Evolutionary conservation across 2,797 vertebrate genomes (phyloP), one percentile per base, ranked within the genome.

Genomic region (Gymnothorax reevesii): DNA sequence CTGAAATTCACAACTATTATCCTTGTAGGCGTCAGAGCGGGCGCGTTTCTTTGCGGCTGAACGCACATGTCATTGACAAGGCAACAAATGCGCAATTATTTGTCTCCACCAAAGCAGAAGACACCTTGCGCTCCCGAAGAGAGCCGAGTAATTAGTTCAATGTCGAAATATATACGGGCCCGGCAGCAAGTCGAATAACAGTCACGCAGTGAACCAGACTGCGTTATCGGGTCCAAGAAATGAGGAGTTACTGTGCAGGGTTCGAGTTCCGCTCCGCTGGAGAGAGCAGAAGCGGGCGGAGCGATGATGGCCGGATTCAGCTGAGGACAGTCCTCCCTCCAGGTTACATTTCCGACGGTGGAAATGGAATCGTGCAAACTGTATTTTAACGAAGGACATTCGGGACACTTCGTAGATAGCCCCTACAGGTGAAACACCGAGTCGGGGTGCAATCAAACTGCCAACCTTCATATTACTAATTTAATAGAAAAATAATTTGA

Each of bases 241-340:
- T 52, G 77, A 80, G 22, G 77, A 8, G 77, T 54, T 54, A 80
- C 13, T 79, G 20, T 55, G 77, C 25, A 20, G 7, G 52, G 49
- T 42, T 22, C 77, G 7, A 80, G 77, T 80, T 80, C 77, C 49
- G 49, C 52, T 54, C 77, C 49, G n/a, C 49, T 13, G 52, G n/a
- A 80, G 20, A 33, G 52, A 22, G 77, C 49, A 55, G n/a, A 55
- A 80, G 77, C 77, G 22, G 77, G 77, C 77, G 77, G 77, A 80
- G 77, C 52, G 20, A 80, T 13, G 55, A 80, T 55, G 54, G 49
- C 77, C 17, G 3, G 20, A 10, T 80, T 7, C 6, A n/a, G 52
- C 77, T 55, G 22, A 22, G 71, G 69, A 79, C 49, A 79, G 75
- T 54, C 54, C 6, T 55, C 7, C 7, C 52, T 55, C 20, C 20